Percentiles rank a stretch among this genome's conserved stretches.
These are phyloP conservation scores for Bubo bubo DNA, from an alignment of 2,113 vertebrate species.

Conservation along the genomic window DNA sequence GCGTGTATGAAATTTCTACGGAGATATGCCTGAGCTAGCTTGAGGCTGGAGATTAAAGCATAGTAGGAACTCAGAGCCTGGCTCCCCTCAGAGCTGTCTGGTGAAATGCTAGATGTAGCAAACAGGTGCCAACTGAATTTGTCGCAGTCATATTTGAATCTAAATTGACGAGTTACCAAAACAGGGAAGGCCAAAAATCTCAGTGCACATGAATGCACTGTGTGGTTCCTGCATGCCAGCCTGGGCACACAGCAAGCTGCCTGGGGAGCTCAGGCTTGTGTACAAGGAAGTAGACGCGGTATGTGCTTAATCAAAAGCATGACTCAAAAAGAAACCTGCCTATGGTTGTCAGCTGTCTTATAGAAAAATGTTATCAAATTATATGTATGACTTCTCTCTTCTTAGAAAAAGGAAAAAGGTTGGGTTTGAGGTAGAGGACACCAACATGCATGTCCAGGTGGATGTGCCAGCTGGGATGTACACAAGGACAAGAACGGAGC, in stretches of 20 bases:
- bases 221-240: background rate
- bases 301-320: background rate
- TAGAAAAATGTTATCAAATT: background rate
- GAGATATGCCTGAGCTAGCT: background rate
- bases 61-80: background rate
- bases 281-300: background rate
- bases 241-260: background rate
- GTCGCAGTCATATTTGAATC: background rate
- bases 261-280: background rate
- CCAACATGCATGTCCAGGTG: background rate
- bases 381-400: background rate
- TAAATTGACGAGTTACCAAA: background rate
- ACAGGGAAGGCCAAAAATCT: background rate
- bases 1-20: background rate
- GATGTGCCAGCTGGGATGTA: background rate
- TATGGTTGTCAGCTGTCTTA: background rate
- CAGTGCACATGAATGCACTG: background rate
- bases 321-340: slow-evolving; percentile 36
- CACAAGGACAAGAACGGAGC: background rate
- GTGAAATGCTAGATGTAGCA: background rate
- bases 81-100: background rate
- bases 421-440: background rate
- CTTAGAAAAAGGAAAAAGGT: background rate
- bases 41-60: background rate
- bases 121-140: background rate